phyloP scores from a whole-genome alignment of 2,888 invertebrate genomes.

The Blastobasis lacticolella region DNA sequence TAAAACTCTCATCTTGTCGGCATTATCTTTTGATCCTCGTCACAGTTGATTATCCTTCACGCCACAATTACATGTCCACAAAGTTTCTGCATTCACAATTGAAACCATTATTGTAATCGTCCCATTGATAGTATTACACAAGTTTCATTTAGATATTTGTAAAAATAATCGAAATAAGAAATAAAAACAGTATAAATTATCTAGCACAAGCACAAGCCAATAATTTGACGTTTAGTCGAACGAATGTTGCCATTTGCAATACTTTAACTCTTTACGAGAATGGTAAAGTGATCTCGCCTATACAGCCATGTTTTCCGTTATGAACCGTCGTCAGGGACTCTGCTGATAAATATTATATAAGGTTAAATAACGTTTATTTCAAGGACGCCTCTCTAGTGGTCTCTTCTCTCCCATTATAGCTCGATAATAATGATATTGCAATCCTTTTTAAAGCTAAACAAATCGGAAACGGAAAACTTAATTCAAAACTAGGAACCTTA shows the following conservation, averaged over 20 bases:
- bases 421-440: too few relatives aligned
- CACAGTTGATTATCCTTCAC: constrained; percentile 18
- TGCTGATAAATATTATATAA: too few relatives aligned
- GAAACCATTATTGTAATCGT: constrained; percentile 1
- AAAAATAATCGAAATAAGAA: constrained; percentile 3
- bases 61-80: background rate
- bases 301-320: too few relatives aligned
- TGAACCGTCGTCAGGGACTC: too few relatives aligned
- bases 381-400: too few relatives aligned
- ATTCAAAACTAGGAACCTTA: too few relatives aligned
- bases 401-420: too few relatives aligned
- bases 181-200: background rate
- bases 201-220: background rate
- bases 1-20: constrained; percentile 59
- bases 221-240: background rate
- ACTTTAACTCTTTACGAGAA: background rate
- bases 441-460: too few relatives aligned
- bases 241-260: background rate
- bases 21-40: constrained; percentile 39
- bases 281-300: background rate
- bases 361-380: too few relatives aligned
- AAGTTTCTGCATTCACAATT: background rate
- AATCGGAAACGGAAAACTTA: too few relatives aligned
- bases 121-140: background rate
- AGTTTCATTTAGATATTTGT: constrained; percentile 3